Evolutionary conservation across 2,888 invertebrate species (phyloP), one percentile per base, ranked within the genome.

Genomic region (Macrosoma leucophasiata): DNA sequence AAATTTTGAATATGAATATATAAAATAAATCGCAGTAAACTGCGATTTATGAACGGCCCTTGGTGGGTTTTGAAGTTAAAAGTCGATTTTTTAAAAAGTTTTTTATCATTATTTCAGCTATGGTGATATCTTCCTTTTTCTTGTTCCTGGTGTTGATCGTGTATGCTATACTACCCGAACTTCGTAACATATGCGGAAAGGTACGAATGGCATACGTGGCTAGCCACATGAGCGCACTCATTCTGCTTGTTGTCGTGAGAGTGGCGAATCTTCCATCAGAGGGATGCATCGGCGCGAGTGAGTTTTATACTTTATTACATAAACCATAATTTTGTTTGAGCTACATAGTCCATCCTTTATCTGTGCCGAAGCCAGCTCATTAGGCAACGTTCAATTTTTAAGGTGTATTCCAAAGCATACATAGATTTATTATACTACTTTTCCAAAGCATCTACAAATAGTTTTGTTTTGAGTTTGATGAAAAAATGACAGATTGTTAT

Each of bases 191-290:
- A 4, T 31, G 28, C 2, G 54, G 53, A 1, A 39, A 39, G 29
- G 38, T 56, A 3, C 36, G 50, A n/a, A 58, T 58, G 56, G 50
- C 53, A 0, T 38, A 31, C 17, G 67, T 69, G 7, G 50, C 49
- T 10, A 64, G 68, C 29, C 46, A 69, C 8, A 46, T 74, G 1
- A 45, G 46, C 12, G 66, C 66, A 0, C 72, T 72, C 41, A 13
- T 71, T 1, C 32, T 62, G 2, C 41, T 77, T 2, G 55, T 55
- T 2, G 21, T 56, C 2, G 52, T 73, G 3, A 66, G 72, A 17
- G 23, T 59, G 2, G 25, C 33, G 0, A 2, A 17, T 0, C 46
- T 56, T 8, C 4, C 14, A 0, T 6, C 2, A 1, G 1, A 1
- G 0, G 25, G 18, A 1, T 75, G 74, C 37, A 35, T 55, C 7